Evolutionary conservation across 2,797 vertebrate species (phyloP).

Genomic region (Gastrophryne carolinensis): DNA sequence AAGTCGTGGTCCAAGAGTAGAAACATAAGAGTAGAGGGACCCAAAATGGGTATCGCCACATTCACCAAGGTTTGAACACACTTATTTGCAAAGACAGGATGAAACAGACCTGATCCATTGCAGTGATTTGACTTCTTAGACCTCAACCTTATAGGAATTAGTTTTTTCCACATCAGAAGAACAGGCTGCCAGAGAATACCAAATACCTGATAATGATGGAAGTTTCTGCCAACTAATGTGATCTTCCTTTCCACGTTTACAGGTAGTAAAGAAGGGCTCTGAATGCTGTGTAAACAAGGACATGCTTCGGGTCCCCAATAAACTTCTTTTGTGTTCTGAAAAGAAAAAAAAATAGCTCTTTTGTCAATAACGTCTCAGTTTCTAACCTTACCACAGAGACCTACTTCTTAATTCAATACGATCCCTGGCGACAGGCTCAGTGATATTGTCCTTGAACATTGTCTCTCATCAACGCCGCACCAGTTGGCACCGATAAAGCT

Average conservation of each 20-base stretch:
- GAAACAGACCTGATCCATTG: no score
- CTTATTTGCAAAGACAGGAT: no score
- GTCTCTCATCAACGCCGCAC: constrained; percentile 11
- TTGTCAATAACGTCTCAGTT: background rate
- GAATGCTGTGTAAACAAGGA: constrained; percentile 88
- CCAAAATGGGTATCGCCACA: no score
- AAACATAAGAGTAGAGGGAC: no score
- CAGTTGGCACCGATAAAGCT: constrained; percentile 25
- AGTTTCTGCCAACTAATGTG: constrained; percentile 83
- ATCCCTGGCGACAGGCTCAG: background rate
- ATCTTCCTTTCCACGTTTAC: constrained; percentile 83
- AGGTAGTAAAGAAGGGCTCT: constrained; percentile 82
- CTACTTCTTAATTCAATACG: background rate
- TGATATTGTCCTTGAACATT: constrained; percentile 41
- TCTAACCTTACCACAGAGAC: background rate
- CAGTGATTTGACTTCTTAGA: no score
- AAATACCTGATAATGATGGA: constrained; percentile 87
- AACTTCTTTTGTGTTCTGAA: constrained; percentile 75
- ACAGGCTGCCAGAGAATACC: no score
- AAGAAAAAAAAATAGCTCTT: constrained; percentile 33
- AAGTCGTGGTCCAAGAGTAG: no score
- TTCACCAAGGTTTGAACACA: no score
- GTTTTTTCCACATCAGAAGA: no score
- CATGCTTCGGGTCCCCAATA: constrained; percentile 82
- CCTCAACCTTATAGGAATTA: no score